Conservation (phyloP, 2,113 vertebrate species). For the Sterna hirundo region DNA sequence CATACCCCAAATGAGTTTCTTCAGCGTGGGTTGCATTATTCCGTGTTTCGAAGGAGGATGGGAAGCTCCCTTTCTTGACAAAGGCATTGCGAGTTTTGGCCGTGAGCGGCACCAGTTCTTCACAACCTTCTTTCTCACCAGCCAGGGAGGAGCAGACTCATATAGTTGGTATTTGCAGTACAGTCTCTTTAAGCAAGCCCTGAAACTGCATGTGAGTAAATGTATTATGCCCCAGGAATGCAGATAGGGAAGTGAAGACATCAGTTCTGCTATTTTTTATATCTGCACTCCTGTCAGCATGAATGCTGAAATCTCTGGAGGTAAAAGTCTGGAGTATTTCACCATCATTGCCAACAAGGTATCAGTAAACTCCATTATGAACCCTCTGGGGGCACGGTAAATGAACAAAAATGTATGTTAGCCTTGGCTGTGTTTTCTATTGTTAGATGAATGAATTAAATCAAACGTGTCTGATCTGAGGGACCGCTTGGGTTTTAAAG, state of each 20-base stretch:
- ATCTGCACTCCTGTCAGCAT: not conserved
- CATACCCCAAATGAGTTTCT: not conserved
- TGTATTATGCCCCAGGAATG: not conserved
- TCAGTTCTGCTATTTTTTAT: not conserved
- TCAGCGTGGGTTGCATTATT: not conserved
- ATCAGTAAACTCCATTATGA: constrained; percentile 34
- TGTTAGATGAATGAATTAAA: constrained; percentile 36
- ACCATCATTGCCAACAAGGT: constrained; percentile 24
- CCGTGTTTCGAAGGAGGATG: not conserved
- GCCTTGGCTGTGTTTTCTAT: constrained; percentile 26
- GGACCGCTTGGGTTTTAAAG: not conserved
- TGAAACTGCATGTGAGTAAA: not conserved
- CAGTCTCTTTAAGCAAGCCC: not conserved
- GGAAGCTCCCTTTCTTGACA: not conserved
- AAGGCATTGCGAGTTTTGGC: not conserved
- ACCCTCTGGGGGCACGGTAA: not conserved
- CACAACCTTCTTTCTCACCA: not conserved
- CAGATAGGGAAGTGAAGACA: constrained; percentile 19
- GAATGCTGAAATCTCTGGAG: constrained; percentile 29
- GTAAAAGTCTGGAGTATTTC: constrained; percentile 14
- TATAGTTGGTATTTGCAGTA: not conserved
- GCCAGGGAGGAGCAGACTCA: not conserved
- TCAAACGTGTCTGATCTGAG: constrained; percentile 17
- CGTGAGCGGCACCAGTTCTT: not conserved
- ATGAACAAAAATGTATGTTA: constrained; percentile 19